phyloP scores from a whole-genome alignment of 2,113 vertebrate genomes.

The Tetrao urogallus region DNA sequence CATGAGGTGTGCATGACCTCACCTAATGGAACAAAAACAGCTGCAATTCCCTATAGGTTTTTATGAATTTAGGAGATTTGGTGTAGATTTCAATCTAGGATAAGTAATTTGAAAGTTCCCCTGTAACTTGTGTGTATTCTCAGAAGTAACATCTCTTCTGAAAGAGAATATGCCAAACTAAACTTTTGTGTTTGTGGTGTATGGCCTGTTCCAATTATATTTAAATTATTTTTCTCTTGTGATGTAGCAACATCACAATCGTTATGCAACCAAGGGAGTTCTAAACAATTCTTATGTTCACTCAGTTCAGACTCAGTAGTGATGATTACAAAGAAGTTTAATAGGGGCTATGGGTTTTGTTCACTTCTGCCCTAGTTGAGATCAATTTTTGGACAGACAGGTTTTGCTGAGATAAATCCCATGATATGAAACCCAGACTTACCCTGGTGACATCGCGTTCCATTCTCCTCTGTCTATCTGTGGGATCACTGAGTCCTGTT shows the following conservation, averaged over 20 bases:
- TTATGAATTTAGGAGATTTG: neutral
- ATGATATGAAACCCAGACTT: neutral
- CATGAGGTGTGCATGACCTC: neutral
- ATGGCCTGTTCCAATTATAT: neutral
- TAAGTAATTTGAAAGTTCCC: neutral
- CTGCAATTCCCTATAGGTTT: neutral
- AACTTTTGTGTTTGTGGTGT: neutral
- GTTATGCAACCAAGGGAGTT: neutral
- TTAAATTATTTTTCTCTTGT: neutral
- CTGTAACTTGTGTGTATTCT: neutral
- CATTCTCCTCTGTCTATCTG: conserved; percentile 80
- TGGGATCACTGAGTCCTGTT: conserved; percentile 78
- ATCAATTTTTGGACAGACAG: neutral
- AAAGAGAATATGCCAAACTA: neutral
- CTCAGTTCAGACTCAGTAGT: neutral
- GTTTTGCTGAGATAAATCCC: neutral
- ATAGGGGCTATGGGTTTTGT: neutral
- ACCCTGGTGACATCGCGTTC: conserved; percentile 84
- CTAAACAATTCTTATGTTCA: neutral
- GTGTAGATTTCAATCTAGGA: neutral
- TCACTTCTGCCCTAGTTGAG: neutral
- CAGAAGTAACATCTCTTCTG: neutral
- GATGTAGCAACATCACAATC: neutral
- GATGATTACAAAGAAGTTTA: neutral
- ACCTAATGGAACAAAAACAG: neutral